phyloP scores from a whole-genome alignment of 2,888 invertebrate genomes.

The Aproaerema taeniolella region DNA sequence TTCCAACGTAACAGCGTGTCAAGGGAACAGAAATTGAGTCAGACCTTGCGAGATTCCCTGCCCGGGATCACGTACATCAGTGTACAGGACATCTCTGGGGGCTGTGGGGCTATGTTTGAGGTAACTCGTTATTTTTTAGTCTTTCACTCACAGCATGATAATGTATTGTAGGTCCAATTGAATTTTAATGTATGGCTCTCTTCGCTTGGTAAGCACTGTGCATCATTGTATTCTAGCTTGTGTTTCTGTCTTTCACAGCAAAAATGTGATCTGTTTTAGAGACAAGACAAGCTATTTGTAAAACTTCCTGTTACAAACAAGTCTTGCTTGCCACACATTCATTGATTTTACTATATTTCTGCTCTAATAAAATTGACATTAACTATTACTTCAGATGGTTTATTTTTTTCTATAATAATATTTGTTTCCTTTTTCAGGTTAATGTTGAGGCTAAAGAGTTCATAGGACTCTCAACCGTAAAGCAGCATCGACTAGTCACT shows the following conservation, averaged over 20 bases:
- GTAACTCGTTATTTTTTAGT: conserved; percentile 52
- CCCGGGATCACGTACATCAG: conserved; percentile 80
- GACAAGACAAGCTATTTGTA: too few relatives aligned
- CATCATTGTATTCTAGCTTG: too few relatives aligned
- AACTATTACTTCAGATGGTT: too few relatives aligned
- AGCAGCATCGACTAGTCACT: conserved; percentile 86
- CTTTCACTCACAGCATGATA: background rate
- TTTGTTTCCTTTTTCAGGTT: conserved; percentile 56
- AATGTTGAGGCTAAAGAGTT: conserved; percentile 83
- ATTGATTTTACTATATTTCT: too few relatives aligned
- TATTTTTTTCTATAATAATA: too few relatives aligned
- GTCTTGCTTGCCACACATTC: too few relatives aligned
- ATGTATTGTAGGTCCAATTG: background rate
- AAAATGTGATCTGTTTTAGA: too few relatives aligned
- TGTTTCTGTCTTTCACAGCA: too few relatives aligned
- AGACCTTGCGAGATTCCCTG: conserved; percentile 56
- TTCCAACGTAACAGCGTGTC: conserved; percentile 50
- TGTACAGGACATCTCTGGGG: conserved; percentile 86
- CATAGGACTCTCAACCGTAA: conserved; percentile 81
- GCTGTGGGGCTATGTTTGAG: conserved; percentile 90
- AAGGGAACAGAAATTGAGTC: conserved; percentile 56
- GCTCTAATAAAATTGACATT: too few relatives aligned
- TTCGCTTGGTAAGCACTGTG: background rate
- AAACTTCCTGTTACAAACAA: too few relatives aligned
- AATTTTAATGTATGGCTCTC: background rate